A percentile compares a stretch with the other conserved stretches of the same genome.
Evolutionary conservation across 2,888 invertebrate genomes (phyloP).

Genomic region (Synergus laeviventris): DNA sequence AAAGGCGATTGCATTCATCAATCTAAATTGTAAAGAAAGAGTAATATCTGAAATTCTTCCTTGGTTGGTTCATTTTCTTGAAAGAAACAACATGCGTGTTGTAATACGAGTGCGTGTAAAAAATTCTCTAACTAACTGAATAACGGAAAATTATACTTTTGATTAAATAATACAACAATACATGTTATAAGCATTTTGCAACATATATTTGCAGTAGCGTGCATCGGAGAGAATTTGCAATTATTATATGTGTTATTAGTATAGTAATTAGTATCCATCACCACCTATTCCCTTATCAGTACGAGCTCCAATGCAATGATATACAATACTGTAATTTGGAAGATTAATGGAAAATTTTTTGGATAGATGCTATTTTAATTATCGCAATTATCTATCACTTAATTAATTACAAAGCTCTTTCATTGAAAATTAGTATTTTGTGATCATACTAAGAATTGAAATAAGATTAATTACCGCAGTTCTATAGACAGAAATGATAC

Average conservation of each 20-base stretch:
- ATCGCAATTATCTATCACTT: neutral
- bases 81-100: neutral
- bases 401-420: slow-evolving; percentile 8
- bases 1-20: slow-evolving; percentile 75
- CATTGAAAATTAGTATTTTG: too few relatives aligned
- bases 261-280: slow-evolving; percentile 19
- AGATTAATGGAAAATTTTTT: neutral
- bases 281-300: slow-evolving; percentile 3
- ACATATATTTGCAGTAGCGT: slow-evolving; percentile 8
- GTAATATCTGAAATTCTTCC: neutral
- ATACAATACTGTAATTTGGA: neutral
- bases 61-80: neutral
- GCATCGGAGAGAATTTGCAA: neutral
- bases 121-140: neutral
- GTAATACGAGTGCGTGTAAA: neutral
- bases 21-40: slow-evolving; percentile 63
- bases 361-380: neutral
- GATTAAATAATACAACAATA: neutral
- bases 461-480: slow-evolving; percentile 69
- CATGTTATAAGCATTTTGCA: neutral
- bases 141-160: neutral
- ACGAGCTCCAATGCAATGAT: neutral
- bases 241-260: slow-evolving; percentile 17
- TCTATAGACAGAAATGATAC: slow-evolving; percentile 72
- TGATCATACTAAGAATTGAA: neutral